Conservation (phyloP, 2,797 vertebrate species). For the Pygocentrus nattereri region DNA sequence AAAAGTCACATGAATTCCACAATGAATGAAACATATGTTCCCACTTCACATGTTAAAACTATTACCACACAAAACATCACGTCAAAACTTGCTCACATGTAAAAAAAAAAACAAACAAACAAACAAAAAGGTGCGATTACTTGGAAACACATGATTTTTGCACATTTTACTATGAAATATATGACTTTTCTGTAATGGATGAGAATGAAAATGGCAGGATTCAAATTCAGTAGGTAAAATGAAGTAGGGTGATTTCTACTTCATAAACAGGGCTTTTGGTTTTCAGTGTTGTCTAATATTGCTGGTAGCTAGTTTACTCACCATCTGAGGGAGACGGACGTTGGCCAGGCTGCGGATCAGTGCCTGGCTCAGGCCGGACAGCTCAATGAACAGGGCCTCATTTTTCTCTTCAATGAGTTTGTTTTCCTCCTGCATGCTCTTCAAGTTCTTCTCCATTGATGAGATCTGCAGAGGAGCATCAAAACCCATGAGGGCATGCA, state of each 20-base stretch:
- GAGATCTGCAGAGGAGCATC: slow-evolving; percentile 83
- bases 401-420: slow-evolving; percentile 97
- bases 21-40: too few species aligned
- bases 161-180: too few species aligned
- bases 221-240: background rate
- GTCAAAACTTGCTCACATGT: too few species aligned
- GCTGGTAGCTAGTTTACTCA: slow-evolving; percentile 68
- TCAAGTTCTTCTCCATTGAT: slow-evolving; percentile 97
- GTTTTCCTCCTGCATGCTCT: slow-evolving; percentile 96
- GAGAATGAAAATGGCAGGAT: background rate
- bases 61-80: too few species aligned
- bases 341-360: slow-evolving; percentile 96
- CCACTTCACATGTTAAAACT: too few species aligned
- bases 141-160: too few species aligned
- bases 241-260: background rate
- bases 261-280: slow-evolving; percentile 6
- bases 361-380: slow-evolving; percentile 95
- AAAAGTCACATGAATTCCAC: too few species aligned
- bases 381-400: slow-evolving; percentile 93
- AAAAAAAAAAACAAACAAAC: too few species aligned
- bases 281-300: slow-evolving; percentile 3
- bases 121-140: too few species aligned
- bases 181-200: too few species aligned
- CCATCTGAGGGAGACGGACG: slow-evolving; percentile 96
- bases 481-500: background rate